Evolutionary conservation across 2,888 invertebrate species (phyloP), one percentile per base, ranked within the genome.

Genomic region (Spilosoma lubricipeda): DNA sequence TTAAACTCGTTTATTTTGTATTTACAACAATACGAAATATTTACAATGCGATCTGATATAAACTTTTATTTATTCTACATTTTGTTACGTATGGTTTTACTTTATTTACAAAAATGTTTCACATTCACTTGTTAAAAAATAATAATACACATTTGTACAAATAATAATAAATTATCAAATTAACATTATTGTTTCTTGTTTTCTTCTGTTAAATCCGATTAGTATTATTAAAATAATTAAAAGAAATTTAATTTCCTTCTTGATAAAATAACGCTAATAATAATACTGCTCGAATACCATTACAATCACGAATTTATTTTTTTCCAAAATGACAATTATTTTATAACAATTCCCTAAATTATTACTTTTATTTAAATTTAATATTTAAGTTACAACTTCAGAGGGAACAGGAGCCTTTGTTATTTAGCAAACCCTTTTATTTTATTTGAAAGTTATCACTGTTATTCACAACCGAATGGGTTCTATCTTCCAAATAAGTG

Each of bases 21-120:
- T 94, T 88, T 94, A 94, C 93, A 94, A 89, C 89, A 90, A 90
- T 91, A 86, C 84, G 90, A 92, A 93, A 90, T 94, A 94, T 94
- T 90, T 95, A 94, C 94, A 94, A 83, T 87, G 91, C 89, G 81
- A 83, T 87, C 82, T 93, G 93, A 93, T 93, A 93, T 93, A 91
- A 92, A 90, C 87, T 86, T 89, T 89, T 88, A 90, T 83, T 82
- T 85, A 85, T 65, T 81, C 85, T 85, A 86, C 86, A 79, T 70
- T 75, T 81, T 80, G 82, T 85, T 85, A 85, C 85, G 85, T 85
- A 85, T 85, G 76, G 74, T 78, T 82, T 63, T 84, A 84, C 64
- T 76, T 80, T 86, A 85, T 85, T 76, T 85, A 85, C 85, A 85
- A 82, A 82, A 84, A 82, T 81, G 80, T 85, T 81, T 79, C 77